phyloP scores from a whole-genome alignment of 92 coral and sea anemone species.

The Metridium senile region DNA sequence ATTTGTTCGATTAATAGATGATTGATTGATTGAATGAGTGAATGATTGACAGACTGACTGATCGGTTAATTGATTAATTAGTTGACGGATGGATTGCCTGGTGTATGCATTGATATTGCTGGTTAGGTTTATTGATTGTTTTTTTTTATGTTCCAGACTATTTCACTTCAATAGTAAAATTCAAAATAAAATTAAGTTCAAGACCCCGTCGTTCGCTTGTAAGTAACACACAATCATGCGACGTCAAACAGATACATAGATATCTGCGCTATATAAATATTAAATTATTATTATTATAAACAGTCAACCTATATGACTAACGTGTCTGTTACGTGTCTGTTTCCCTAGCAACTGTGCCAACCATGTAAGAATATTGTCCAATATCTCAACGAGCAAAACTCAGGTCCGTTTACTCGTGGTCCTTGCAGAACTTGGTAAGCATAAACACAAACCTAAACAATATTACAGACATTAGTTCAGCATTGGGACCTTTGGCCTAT shows the following conservation, averaged over 20 bases:
- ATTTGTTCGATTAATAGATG: no score
- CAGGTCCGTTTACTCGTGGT: not conserved
- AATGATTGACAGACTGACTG: no score
- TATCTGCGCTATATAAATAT: no score
- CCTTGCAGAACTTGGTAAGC: slow-evolving; percentile 10
- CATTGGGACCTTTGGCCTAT: no score
- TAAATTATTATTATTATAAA: no score
- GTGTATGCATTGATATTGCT: no score
- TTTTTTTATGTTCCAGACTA: not conserved
- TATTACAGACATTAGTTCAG: not conserved
- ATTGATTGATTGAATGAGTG: no score
- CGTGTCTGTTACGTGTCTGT: not conserved
- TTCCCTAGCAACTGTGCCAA: not conserved
- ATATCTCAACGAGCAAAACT: not conserved
- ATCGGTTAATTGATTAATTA: no score
- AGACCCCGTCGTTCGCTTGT: not conserved
- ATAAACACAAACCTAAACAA: no score
- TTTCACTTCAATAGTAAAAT: slow-evolving; percentile 5
- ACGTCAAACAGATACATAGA: no score
- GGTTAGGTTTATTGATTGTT: not conserved
- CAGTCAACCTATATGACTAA: no score
- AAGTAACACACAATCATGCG: not conserved
- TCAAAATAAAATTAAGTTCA: not conserved
- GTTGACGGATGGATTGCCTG: no score
- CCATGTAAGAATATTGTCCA: not conserved